Conservation (phyloP, 53 echinoderm and acorn worm species). For the Patiria pectinifera region DNA sequence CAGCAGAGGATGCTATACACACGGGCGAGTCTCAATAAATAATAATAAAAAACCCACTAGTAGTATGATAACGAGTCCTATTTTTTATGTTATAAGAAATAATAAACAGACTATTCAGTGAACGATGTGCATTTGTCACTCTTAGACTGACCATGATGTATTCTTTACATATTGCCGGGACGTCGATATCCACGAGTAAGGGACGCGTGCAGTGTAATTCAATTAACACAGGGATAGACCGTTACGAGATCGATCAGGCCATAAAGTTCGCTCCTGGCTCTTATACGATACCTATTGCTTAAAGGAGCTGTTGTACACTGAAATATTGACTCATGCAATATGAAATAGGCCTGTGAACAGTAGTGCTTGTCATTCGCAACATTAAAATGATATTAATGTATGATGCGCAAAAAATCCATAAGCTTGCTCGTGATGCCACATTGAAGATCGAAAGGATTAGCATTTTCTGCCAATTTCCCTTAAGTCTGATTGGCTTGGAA, state of each 20-base stretch:
- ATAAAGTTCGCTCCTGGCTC: slow-evolving; percentile 36
- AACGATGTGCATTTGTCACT: slow-evolving; percentile 14
- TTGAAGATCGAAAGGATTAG: no score
- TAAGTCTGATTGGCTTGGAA: no score
- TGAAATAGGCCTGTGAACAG: not conserved
- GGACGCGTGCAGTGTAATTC: slow-evolving; percentile 38
- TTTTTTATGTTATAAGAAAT: no score
- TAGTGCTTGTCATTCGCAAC: not conserved
- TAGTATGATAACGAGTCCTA: no score
- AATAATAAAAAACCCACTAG: no score
- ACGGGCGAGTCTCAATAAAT: no score
- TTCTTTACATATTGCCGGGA: not conserved
- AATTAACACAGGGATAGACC: slow-evolving; percentile 57
- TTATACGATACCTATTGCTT: slow-evolving; percentile 40
- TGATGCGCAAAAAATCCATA: not conserved
- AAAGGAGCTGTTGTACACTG: not conserved
- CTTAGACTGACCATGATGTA: slow-evolving; percentile 5
- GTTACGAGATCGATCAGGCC: slow-evolving; percentile 42
- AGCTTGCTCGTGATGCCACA: no score
- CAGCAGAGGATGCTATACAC: no score
- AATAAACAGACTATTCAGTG: not conserved
- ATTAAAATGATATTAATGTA: not conserved
- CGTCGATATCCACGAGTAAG: slow-evolving; percentile 51
- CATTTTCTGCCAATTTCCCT: no score
- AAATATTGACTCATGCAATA: not conserved